Evolutionary conservation across 2,888 invertebrate genomes (phyloP).

Genomic region (Andrena chrysosceles): DNA sequence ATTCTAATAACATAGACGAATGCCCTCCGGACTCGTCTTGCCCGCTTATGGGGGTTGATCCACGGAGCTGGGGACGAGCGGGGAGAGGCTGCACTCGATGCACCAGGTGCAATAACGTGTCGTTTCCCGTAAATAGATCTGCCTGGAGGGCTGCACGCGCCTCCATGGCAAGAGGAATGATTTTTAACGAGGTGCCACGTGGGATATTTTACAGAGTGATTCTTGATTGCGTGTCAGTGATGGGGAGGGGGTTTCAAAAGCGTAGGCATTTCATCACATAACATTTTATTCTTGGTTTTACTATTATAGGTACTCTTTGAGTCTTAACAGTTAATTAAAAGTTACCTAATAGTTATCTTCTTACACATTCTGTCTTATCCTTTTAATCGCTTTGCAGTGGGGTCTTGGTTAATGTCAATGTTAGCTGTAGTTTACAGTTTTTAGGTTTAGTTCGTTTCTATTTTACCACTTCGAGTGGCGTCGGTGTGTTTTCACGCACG

Average conservation of each 20-base stretch:
- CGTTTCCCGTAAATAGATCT: slow-evolving; percentile 80
- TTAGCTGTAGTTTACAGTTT: too few relatives aligned
- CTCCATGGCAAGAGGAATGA: slow-evolving; percentile 73
- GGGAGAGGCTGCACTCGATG: slow-evolving; percentile 41
- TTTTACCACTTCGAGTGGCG: too few relatives aligned
- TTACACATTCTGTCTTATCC: too few relatives aligned
- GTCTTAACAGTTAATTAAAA: too few relatives aligned
- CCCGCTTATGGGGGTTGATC: slow-evolving; percentile 46
- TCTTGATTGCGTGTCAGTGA: neutral
- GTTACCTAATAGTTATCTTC: too few relatives aligned
- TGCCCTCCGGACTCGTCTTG: slow-evolving; percentile 12
- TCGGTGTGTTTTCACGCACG: too few relatives aligned
- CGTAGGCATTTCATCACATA: too few relatives aligned
- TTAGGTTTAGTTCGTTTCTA: too few relatives aligned
- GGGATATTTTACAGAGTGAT: slow-evolving; percentile 11
- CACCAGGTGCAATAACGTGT: slow-evolving; percentile 72
- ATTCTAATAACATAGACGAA: slow-evolving; percentile 51
- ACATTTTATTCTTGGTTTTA: too few relatives aligned
- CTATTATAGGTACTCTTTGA: too few relatives aligned
- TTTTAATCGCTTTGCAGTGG: too few relatives aligned
- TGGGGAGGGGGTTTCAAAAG: neutral
- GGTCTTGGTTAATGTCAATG: too few relatives aligned
- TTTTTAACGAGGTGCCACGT: slow-evolving; percentile 76
- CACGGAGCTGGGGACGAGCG: slow-evolving; percentile 32
- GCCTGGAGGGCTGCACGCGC: slow-evolving; percentile 50